Conservation (phyloP, 2,888 invertebrate genomes). For the Phymatocera aterrima region DNA sequence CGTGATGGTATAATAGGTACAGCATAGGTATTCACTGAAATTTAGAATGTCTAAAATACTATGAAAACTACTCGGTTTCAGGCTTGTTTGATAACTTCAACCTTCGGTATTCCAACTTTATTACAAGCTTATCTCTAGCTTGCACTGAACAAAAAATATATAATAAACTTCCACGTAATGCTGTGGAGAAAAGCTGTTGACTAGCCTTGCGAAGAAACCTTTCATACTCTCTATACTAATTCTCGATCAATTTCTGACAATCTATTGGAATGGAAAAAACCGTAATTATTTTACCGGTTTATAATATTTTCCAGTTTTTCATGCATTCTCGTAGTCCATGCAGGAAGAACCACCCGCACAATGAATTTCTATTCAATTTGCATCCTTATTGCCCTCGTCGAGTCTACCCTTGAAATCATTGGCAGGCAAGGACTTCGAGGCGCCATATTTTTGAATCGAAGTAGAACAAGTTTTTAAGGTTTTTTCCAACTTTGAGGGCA, state of each 20-base stretch:
- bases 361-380: too few relatives aligned
- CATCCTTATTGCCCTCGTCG: too few relatives aligned
- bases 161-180: slow-evolving; percentile 14
- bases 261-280: slow-evolving; percentile 10
- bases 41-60: background rate
- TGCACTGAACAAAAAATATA: background rate
- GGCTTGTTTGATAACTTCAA: background rate
- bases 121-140: background rate
- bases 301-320: too few relatives aligned
- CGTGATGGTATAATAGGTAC: background rate
- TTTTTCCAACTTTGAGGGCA: background rate
- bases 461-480: background rate
- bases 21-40: background rate
- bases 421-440: too few relatives aligned
- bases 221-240: slow-evolving; percentile 31
- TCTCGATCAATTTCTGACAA: slow-evolving; percentile 36
- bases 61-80: background rate
- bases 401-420: too few relatives aligned
- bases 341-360: too few relatives aligned
- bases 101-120: background rate
- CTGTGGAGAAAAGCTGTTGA: slow-evolving; percentile 38
- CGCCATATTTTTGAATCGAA: too few relatives aligned
- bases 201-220: slow-evolving; percentile 43
- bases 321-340: too few relatives aligned
- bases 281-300: background rate